Evolutionary conservation across 1,140 invertebrate genomes (phyloP).

Genomic region (Caligus rogercresseyi): DNA sequence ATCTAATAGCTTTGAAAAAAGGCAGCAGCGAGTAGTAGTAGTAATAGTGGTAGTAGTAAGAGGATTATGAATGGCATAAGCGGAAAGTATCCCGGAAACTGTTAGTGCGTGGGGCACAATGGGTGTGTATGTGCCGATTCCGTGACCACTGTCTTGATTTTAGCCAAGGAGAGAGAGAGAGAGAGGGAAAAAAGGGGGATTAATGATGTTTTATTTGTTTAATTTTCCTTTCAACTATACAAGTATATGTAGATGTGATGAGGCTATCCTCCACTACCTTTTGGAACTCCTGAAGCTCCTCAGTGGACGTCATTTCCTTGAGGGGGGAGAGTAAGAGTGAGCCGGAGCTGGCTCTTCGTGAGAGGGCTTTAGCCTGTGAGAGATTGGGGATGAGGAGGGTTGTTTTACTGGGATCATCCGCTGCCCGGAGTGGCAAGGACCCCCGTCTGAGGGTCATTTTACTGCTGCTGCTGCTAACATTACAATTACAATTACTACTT

Average conservation of each 20-base stretch:
- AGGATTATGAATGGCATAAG: no score
- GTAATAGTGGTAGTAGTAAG: no score
- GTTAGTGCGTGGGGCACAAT: no score
- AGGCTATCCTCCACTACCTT: not conserved
- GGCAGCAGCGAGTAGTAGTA: no score
- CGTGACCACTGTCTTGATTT: not conserved
- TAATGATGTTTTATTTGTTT: not conserved
- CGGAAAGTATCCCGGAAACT: no score
- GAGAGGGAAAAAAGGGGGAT: not conserved
- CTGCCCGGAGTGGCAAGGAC: not conserved
- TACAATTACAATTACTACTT: no score
- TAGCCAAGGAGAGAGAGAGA: not conserved
- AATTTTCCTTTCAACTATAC: not conserved
- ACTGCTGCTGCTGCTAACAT: not conserved
- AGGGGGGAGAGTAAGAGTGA: not conserved
- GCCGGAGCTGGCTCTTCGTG: not conserved
- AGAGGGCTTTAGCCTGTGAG: not conserved
- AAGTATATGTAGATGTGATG: no score
- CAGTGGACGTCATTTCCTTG: not conserved
- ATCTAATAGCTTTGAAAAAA: no score
- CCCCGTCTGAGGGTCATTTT: not conserved
- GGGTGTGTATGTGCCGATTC: no score
- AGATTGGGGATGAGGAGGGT: not conserved
- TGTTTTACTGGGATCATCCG: not conserved
- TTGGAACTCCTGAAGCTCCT: not conserved